Evolutionary conservation across 2,888 invertebrate species (phyloP).

Genomic region (Lottia scabra): DNA sequence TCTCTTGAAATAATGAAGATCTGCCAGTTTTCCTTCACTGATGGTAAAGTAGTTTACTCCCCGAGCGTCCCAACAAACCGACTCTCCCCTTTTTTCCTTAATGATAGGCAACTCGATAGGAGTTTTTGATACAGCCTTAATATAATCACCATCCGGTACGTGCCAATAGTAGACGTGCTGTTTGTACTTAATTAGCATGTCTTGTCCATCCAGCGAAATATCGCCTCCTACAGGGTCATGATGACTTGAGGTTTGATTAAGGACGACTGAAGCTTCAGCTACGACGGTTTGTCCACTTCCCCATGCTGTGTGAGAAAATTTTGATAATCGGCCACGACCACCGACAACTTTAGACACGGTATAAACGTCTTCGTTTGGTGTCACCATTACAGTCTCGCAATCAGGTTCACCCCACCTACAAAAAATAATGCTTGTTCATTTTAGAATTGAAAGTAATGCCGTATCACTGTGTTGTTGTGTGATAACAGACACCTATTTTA

Average conservation of each 20-base stretch:
- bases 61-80: background rate
- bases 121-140: background rate
- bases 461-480: too few species aligned
- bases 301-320: constrained; percentile 34
- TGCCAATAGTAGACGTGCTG: constrained; percentile 10
- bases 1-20: too few species aligned
- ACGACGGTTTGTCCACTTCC: constrained; percentile 4
- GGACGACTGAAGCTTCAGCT: background rate
- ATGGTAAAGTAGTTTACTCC: background rate
- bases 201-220: constrained; percentile 25
- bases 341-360: constrained; percentile 32
- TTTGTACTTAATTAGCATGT: constrained; percentile 25
- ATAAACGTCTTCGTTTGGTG: constrained; percentile 35
- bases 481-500: too few species aligned
- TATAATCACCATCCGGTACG: constrained; percentile 13
- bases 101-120: background rate
- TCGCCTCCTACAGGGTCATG: constrained; percentile 23
- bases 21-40: background rate
- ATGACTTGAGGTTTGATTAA: background rate
- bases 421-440: background rate
- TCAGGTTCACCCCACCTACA: constrained; percentile 38
- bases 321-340: constrained; percentile 29
- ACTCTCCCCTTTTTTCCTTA: background rate
- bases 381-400: constrained; percentile 39
- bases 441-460: too few species aligned